Conservation (phyloP, 2,113 vertebrate genomes). For the Toxotes jaculatrix region DNA sequence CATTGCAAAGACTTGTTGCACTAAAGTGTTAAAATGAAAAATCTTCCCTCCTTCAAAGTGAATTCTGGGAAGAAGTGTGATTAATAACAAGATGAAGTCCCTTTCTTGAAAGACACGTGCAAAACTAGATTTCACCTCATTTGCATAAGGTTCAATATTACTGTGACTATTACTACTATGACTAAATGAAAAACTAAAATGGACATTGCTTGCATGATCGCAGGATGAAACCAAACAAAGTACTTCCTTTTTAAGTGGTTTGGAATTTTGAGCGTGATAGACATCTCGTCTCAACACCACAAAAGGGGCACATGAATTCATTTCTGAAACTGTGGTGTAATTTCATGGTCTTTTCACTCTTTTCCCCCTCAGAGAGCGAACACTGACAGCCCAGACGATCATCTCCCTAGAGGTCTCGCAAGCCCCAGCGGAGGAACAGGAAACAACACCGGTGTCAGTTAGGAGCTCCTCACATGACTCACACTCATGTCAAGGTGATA, state of each 20-base stretch:
- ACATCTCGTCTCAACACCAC: not conserved
- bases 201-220: not conserved
- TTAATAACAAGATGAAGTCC: not conserved
- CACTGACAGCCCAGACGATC: constrained; percentile 78
- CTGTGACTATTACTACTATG: not conserved
- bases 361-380: constrained; percentile 72
- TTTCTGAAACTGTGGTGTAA: not conserved
- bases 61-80: not conserved
- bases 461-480: constrained; percentile 42
- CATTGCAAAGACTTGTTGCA: not conserved
- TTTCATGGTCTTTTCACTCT: not conserved
- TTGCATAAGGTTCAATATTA: not conserved
- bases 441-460: constrained; percentile 24
- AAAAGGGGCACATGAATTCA: not conserved
- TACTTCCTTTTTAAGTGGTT: not conserved
- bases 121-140: not conserved
- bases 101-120: not conserved
- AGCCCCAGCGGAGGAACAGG: constrained; percentile 14
- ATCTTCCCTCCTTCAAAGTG: not conserved
- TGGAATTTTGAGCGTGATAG: not conserved
- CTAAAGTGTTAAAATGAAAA: not conserved
- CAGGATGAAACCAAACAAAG: not conserved
- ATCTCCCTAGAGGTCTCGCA: constrained; percentile 65
- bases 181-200: not conserved
- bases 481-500: not conserved